Conservation (phyloP, 2,888 invertebrate species). For the Embidobia sp. region DNA sequence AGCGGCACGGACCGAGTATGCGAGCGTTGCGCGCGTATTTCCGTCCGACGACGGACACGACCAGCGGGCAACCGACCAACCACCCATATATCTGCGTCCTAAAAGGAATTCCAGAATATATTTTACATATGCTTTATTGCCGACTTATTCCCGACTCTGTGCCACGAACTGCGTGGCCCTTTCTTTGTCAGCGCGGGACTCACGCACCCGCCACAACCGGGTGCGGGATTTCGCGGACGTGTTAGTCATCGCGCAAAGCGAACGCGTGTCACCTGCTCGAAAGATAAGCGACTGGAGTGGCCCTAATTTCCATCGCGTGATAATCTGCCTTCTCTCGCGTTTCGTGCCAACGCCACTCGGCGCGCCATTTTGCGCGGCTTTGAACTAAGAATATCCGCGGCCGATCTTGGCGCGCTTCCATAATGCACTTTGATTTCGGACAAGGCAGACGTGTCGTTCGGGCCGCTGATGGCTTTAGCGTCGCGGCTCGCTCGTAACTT, state of each 20-base stretch:
- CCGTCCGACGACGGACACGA: slow-evolving; percentile 63
- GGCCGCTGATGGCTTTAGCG: slow-evolving; percentile 42
- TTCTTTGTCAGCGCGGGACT: slow-evolving; percentile 59
- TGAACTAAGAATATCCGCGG: slow-evolving; percentile 45
- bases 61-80: slow-evolving; percentile 67
- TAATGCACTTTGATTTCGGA: slow-evolving; percentile 53
- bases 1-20: slow-evolving; percentile 36
- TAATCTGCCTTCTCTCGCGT: slow-evolving; percentile 32
- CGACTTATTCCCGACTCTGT: slow-evolving; percentile 79
- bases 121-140: slow-evolving; percentile 82
- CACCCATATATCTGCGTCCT: slow-evolving; percentile 80
- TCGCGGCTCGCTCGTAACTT: slow-evolving; percentile 20
- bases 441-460: slow-evolving; percentile 43
- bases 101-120: slow-evolving; percentile 82
- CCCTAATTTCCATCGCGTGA: slow-evolving; percentile 65
- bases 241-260: slow-evolving; percentile 38
- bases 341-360: slow-evolving; percentile 40
- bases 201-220: slow-evolving; percentile 29
- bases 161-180: slow-evolving; percentile 70
- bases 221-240: slow-evolving; percentile 52
- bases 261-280: slow-evolving; percentile 55
- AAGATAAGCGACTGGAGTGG: slow-evolving; percentile 63
- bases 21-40: slow-evolving; percentile 57
- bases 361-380: slow-evolving; percentile 37
- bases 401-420: slow-evolving; percentile 54